Evolutionary conservation across 2,113 vertebrate species (phyloP).

Genomic region (Rhinogobius similis): DNA sequence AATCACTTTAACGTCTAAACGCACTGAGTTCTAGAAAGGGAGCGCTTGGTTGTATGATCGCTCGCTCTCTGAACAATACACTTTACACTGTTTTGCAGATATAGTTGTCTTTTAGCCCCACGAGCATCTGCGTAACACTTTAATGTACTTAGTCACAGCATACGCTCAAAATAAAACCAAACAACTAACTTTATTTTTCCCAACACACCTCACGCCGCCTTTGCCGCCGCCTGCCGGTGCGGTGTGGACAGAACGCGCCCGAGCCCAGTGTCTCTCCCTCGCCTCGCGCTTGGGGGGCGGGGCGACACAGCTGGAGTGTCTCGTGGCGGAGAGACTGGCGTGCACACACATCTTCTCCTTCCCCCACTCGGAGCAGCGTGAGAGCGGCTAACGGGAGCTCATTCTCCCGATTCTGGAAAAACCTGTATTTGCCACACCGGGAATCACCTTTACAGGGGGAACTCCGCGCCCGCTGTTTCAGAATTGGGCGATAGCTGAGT

Average conservation of each 20-base stretch:
- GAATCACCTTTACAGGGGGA: neutral
- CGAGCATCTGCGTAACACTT: no score
- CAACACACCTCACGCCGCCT: neutral
- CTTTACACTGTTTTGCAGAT: neutral
- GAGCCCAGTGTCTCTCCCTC: no score
- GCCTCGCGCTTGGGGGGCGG: conserved; percentile 13
- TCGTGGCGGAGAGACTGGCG: conserved; percentile 48
- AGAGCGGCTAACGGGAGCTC: conserved; percentile 7
- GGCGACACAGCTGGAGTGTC: conserved; percentile 60
- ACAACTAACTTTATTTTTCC: neutral
- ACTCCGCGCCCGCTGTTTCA: neutral
- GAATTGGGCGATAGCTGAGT: neutral
- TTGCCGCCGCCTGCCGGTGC: neutral
- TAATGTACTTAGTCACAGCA: neutral
- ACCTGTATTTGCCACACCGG: neutral
- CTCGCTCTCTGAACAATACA: neutral
- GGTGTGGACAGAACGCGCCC: neutral
- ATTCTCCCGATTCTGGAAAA: neutral
- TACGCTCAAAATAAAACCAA: neutral
- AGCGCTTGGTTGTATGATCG: neutral
- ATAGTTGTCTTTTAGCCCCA: neutral
- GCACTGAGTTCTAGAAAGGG: neutral
- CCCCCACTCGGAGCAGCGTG: neutral
- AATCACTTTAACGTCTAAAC: neutral
- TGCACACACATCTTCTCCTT: neutral